phyloP scores from a whole-genome alignment of 2,113 vertebrate species.

The Pleuronectes platessa region DNA sequence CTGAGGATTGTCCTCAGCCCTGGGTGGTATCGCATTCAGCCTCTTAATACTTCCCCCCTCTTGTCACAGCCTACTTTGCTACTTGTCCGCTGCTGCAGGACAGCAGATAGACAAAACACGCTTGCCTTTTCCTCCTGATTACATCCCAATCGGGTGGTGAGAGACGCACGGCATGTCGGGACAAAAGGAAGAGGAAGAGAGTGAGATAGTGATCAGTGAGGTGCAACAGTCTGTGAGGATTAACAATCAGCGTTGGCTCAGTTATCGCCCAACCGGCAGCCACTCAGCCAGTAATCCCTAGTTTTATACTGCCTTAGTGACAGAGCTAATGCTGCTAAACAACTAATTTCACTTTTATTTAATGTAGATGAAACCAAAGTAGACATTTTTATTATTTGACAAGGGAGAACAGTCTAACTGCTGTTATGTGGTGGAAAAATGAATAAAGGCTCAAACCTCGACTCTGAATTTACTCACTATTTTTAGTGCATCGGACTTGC shows the following conservation, averaged over 20 bases:
- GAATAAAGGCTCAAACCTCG: not conserved
- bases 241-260: constrained; percentile 50
- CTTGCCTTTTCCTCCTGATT: constrained; percentile 73
- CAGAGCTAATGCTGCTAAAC: too few species aligned
- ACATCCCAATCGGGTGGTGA: constrained; percentile 71
- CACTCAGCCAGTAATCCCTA: constrained; percentile 15
- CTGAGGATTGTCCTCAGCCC: constrained; percentile 30
- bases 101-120: constrained; percentile 72
- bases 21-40: constrained; percentile 52
- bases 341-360: not conserved
- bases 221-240: constrained; percentile 69
- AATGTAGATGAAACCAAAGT: not conserved
- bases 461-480: not conserved
- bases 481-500: too few species aligned
- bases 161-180: constrained; percentile 49
- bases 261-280: constrained; percentile 12
- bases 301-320: too few species aligned
- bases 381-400: not conserved
- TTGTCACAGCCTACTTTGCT: constrained; percentile 34
- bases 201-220: constrained; percentile 75
- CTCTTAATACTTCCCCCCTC: constrained; percentile 51
- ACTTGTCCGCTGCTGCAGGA: constrained; percentile 54
- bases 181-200: constrained; percentile 75
- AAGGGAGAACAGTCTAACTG: too few species aligned
- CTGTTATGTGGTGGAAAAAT: not conserved